Conservation (phyloP, 2,888 invertebrate genomes). For the Lamproptera curius region DNA sequence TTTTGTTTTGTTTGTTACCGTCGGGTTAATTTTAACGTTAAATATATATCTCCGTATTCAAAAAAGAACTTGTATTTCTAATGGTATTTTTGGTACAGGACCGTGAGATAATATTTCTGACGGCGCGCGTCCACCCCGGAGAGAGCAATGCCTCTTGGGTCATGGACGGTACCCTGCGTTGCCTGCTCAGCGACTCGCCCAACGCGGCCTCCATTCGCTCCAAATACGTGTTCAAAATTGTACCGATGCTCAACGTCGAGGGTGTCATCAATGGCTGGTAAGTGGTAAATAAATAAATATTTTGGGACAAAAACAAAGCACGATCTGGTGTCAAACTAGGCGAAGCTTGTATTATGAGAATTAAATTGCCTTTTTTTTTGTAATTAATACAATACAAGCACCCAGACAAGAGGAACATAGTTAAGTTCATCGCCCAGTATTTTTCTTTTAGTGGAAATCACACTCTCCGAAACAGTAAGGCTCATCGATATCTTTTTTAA, state of each 20-base stretch:
- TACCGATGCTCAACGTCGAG: conserved; percentile 93
- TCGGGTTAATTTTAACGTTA: not conserved
- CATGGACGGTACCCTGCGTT: conserved; percentile 88
- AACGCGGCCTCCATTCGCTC: conserved; percentile 80
- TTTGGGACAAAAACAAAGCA: too few species aligned
- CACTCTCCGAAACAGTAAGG: too few species aligned
- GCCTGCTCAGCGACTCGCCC: conserved; percentile 77
- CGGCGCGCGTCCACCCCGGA: conserved; percentile 91
- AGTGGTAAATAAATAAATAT: too few species aligned
- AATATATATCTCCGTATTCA: not conserved
- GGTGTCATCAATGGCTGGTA: conserved; percentile 93
- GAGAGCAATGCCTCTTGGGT: conserved; percentile 94
- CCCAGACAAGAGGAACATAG: too few species aligned
- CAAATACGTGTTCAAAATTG: conserved; percentile 89
- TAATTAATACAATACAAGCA: too few species aligned
- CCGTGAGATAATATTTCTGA: conserved; percentile 84
- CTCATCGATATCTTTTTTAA: too few species aligned
- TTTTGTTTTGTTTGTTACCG: not conserved
- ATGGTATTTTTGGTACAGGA: conserved; percentile 55
- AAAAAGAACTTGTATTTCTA: not conserved
- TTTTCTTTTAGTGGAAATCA: too few species aligned
- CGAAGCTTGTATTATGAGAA: too few species aligned
- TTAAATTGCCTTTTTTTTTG: too few species aligned
- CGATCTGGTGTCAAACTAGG: too few species aligned
- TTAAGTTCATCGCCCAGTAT: too few species aligned